These are phyloP conservation scores for Acromyrmex charruanus DNA, from an alignment of 1,140 invertebrate genomes.

Conservation along the genomic window DNA sequence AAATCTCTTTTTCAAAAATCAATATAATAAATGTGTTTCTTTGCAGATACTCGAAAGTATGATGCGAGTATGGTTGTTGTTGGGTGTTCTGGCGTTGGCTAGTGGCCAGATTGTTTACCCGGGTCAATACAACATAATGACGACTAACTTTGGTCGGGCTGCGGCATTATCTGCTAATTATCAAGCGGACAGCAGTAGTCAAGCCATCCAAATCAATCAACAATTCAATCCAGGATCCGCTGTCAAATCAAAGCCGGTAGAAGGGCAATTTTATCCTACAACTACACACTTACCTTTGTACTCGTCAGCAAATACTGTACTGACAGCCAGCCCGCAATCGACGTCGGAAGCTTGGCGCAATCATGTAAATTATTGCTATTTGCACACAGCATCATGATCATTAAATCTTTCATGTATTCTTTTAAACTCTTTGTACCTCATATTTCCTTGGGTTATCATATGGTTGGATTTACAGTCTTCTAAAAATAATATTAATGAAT, in stretches of 20 bases:
- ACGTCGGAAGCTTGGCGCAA: constrained; percentile 74
- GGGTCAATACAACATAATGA: constrained; percentile 72
- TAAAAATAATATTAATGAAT: constrained; percentile 18
- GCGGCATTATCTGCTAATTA: background rate
- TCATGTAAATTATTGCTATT: constrained; percentile 74
- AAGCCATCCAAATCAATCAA: background rate
- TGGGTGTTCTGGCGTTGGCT: constrained; percentile 52
- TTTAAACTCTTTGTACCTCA: background rate
- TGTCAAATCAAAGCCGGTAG: background rate
- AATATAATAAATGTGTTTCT: background rate
- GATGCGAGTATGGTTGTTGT: constrained; percentile 29
- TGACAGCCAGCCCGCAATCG: background rate
- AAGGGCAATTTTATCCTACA: constrained; percentile 41
- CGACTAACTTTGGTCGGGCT: background rate
- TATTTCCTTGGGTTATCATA: too few species aligned
- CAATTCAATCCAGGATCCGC: background rate
- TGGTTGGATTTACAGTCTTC: background rate
- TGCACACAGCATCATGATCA: background rate
- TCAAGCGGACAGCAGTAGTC: background rate
- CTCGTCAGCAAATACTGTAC: background rate
- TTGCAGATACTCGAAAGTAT: constrained; percentile 26
- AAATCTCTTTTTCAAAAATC: background rate
- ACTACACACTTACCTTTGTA: constrained; percentile 2
- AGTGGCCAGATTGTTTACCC: constrained; percentile 78
- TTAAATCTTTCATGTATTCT: background rate